phyloP scores from a whole-genome alignment of 2,113 vertebrate species.

The Siphamia tubifer region DNA sequence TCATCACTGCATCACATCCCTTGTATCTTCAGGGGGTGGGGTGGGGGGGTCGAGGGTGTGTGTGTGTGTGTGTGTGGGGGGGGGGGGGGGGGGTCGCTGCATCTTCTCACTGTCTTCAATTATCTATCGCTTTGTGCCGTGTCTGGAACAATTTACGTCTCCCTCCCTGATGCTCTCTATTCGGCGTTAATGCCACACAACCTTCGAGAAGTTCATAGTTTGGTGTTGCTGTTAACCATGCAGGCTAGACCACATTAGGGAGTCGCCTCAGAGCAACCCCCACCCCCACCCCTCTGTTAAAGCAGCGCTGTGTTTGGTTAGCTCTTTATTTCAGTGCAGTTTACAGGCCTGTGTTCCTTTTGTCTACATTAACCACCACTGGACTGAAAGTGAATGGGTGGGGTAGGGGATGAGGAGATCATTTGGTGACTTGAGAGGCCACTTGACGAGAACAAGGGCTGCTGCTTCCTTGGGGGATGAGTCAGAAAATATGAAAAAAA shows the following conservation, averaged over 20 bases:
- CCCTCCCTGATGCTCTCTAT: neutral
- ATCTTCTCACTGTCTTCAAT: neutral
- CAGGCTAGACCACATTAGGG: constrained; percentile 37
- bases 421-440: constrained; percentile 37
- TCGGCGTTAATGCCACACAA: constrained; percentile 13
- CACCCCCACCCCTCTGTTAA: constrained; percentile 61
- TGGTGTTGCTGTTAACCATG: constrained; percentile 29
- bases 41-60: no score
- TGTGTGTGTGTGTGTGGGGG: no score
- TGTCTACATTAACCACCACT: constrained; percentile 54
- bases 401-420: neutral
- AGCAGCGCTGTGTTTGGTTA: constrained; percentile 51
- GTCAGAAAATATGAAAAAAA: neutral
- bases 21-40: no score
- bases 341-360: constrained; percentile 51
- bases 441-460: constrained; percentile 54
- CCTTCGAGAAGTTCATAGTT: constrained; percentile 32
- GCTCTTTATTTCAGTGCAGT: constrained; percentile 37
- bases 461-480: constrained; percentile 31
- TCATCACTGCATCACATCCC: neutral
- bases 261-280: constrained; percentile 46
- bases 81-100: neutral
- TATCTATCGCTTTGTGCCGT: constrained; percentile 15
- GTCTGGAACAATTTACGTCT: neutral
- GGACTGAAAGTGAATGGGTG: constrained; percentile 30